A percentile compares a stretch with the other conserved stretches of the same genome.
Evolutionary conservation across 2,113 vertebrate genomes (phyloP).

Genomic region (Heterotis niloticus): DNA sequence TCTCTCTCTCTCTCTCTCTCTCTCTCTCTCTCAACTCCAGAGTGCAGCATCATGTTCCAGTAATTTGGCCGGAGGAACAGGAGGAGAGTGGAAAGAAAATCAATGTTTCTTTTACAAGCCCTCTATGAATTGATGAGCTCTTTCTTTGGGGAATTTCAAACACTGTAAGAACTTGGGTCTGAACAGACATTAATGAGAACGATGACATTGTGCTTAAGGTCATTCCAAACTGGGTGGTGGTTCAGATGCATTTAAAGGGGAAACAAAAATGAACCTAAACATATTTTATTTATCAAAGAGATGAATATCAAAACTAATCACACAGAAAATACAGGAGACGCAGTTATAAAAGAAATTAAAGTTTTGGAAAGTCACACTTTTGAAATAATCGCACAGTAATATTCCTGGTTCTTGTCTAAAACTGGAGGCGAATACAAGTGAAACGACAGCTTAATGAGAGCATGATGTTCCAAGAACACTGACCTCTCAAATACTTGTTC

Average conservation of each 20-base stretch:
- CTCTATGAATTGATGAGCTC: conserved; percentile 64
- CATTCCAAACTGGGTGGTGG: conserved; percentile 56
- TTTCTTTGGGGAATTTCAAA: conserved; percentile 47
- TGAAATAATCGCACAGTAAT: no score
- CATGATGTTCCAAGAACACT: no score
- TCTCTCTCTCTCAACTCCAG: conserved; percentile 64
- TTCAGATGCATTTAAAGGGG: conserved; percentile 32
- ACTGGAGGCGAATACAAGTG: no score
- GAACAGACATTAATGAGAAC: conserved; percentile 63
- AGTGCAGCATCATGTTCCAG: conserved; percentile 75
- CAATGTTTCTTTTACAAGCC: conserved; percentile 65
- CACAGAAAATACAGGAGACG: no score
- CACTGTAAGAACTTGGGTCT: conserved; percentile 47
- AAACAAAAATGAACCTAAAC: conserved; percentile 19
- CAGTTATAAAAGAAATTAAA: no score
- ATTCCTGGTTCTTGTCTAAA: no score
- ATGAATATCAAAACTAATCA: neutral
- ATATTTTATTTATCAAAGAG: neutral
- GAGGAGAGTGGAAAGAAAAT: conserved; percentile 63
- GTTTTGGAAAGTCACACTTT: no score
- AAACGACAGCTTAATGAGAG: no score
- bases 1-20: conserved; percentile 49
- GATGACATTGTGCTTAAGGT: conserved; percentile 65
- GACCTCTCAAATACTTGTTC: no score
- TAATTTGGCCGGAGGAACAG: conserved; percentile 65